phyloP scores from a whole-genome alignment of 2,113 vertebrate genomes.

The Ptychochromis oligacanthus region DNA sequence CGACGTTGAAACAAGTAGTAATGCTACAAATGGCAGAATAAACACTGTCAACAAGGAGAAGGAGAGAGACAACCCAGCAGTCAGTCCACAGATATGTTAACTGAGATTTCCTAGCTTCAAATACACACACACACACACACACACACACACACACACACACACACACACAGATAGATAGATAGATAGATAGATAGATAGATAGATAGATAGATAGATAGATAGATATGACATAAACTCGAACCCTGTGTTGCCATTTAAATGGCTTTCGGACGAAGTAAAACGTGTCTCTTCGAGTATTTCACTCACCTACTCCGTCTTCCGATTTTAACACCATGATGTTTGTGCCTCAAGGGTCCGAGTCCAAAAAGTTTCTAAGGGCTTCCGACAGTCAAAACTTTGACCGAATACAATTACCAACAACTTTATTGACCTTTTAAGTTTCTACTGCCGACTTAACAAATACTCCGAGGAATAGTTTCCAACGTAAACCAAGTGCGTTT shows the following conservation, averaged over 20 bases:
- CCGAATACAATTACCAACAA: neutral
- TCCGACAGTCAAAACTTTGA: conserved; percentile 12
- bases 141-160: too few relatives aligned
- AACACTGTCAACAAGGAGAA: conserved; percentile 44
- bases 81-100: neutral
- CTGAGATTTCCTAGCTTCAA: too few relatives aligned
- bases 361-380: conserved; percentile 33
- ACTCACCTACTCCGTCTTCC: conserved; percentile 85
- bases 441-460: neutral
- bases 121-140: too few relatives aligned
- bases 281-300: neutral
- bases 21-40: neutral
- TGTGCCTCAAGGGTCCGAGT: neutral
- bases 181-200: too few relatives aligned
- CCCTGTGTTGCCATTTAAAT: neutral
- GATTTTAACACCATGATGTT: conserved; percentile 83
- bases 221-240: too few relatives aligned
- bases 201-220: too few relatives aligned
- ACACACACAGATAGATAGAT: too few relatives aligned
- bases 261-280: neutral
- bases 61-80: neutral
- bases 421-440: neutral
- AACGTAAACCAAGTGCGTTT: neutral
- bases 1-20: neutral
- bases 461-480: neutral